Evolutionary conservation across 1,140 invertebrate species (phyloP).

Genomic region (Leptoteleia sp.): DNA sequence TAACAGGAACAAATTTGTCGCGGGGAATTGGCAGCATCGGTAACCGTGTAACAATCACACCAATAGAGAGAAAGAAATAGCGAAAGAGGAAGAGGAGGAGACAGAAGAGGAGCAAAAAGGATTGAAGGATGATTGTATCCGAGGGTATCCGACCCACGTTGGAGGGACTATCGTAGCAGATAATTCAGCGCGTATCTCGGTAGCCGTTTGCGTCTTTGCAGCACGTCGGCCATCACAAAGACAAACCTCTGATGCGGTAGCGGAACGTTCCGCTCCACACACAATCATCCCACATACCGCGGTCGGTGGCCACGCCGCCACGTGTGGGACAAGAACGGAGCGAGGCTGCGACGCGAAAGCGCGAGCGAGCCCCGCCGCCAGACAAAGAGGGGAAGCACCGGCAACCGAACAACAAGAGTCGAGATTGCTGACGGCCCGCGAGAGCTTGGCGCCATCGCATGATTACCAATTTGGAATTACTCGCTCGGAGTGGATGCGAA

Average conservation of each 20-base stretch:
- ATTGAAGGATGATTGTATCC: constrained; percentile 69
- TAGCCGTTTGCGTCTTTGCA: constrained; percentile 75
- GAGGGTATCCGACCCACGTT: constrained; percentile 70
- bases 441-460: constrained; percentile 81
- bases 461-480: constrained; percentile 82
- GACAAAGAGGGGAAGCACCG: constrained; percentile 60
- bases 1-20: constrained; percentile 54
- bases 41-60: constrained; percentile 45
- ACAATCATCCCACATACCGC: constrained; percentile 76
- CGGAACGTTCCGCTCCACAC: constrained; percentile 75
- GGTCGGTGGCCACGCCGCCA: constrained; percentile 63
- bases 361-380: constrained; percentile 7
- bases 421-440: constrained; percentile 80
- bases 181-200: constrained; percentile 81
- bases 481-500: constrained; percentile 72
- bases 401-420: constrained; percentile 75
- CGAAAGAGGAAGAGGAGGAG: constrained; percentile 46
- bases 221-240: constrained; percentile 79
- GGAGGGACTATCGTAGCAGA: constrained; percentile 77
- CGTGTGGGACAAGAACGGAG: constrained; percentile 50
- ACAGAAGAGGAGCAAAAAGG: constrained; percentile 57
- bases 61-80: constrained; percentile 38
- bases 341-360: constrained; percentile 19
- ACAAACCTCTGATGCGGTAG: constrained; percentile 78
- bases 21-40: constrained; percentile 47